Evolutionary conservation across 2,113 vertebrate species (phyloP), one percentile per base, ranked within the genome.

Genomic region (Prinia subflava): DNA sequence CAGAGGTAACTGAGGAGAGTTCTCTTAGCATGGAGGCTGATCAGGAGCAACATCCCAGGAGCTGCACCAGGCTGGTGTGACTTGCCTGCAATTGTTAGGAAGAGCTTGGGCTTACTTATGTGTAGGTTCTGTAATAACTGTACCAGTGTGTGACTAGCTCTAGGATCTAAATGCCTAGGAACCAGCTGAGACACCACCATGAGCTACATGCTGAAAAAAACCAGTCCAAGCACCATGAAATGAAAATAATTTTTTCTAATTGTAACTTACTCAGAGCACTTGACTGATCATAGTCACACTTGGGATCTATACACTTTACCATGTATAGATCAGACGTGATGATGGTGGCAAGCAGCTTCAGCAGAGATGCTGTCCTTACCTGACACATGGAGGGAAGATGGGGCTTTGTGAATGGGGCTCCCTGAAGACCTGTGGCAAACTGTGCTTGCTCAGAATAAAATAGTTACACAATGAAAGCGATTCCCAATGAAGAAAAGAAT

Each of bases 261-360:
- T 92, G 13, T 60, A 65, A 64, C 25, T 76, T 88, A 24, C 7
- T 62, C 41, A 30, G 67, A 73, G 46, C 57, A 52, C 28, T 62
- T 60, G 59, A 49, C 20, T 52, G 44, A 68, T 76, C 53, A 35
- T 11, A 30, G 44, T 42, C 27, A 56, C 33, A 5, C 17, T 75
- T 53, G 22, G 35, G 89, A 79, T 75, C n/a, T n/a, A n/a, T n/a
- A n/a, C n/a, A n/a, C n/a, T n/a, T 68, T 87, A 28, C 19, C 0
- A 1, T 44, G 27, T 17, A 6, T 3, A 69, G n/a, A 24, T 31
- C 3, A 83, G 37, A 74, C 1, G 10, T 0, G 1, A 23, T 30
- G 37, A 28, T 53, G 31, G 21, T 65, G 71, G 59, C 24, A 68
- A 35, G 53, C 24, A 46, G 65, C 52, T 68, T 67, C 39, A 79